phyloP scores from a whole-genome alignment of 1,140 invertebrate species.

The Drosophila ambigua region DNA sequence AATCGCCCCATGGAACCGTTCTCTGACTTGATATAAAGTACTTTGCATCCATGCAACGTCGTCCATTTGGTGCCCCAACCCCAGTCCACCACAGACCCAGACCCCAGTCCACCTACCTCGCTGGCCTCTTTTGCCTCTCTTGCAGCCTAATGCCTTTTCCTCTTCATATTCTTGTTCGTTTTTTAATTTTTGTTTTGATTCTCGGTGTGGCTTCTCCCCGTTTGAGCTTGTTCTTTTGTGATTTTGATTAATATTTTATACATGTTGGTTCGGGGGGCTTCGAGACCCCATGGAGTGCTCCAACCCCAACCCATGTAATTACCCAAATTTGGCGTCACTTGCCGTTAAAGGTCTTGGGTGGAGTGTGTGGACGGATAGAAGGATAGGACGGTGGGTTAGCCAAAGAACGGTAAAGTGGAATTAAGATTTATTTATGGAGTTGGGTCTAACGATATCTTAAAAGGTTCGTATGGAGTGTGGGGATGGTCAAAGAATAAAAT shows the following conservation, averaged over 20 bases:
- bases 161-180: constrained; percentile 11
- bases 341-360: constrained; percentile 59
- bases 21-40: constrained; percentile 67
- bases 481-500: background rate
- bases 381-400: constrained; percentile 21
- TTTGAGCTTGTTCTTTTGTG: constrained; percentile 50
- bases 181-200: constrained; percentile 73
- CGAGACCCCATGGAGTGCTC: constrained; percentile 55
- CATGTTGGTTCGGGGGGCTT: constrained; percentile 50
- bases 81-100: background rate
- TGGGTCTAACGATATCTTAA: constrained; percentile 25
- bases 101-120: background rate
- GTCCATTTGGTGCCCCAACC: constrained; percentile 1
- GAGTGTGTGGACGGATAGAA: constrained; percentile 1
- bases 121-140: constrained; percentile 5
- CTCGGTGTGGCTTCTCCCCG: constrained; percentile 11
- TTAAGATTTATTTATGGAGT: constrained; percentile 65
- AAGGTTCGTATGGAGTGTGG: constrained; percentile 6
- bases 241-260: constrained; percentile 79
- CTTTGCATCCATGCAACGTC: constrained; percentile 74
- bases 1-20: constrained; percentile 34
- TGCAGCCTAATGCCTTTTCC: constrained; percentile 55
- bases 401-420: constrained; percentile 61
- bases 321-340: constrained; percentile 80
- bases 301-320: constrained; percentile 58